These are phyloP conservation scores for Neopelma chrysocephalum DNA, from an alignment of 2,797 vertebrate genomes.

Conservation along the genomic window DNA sequence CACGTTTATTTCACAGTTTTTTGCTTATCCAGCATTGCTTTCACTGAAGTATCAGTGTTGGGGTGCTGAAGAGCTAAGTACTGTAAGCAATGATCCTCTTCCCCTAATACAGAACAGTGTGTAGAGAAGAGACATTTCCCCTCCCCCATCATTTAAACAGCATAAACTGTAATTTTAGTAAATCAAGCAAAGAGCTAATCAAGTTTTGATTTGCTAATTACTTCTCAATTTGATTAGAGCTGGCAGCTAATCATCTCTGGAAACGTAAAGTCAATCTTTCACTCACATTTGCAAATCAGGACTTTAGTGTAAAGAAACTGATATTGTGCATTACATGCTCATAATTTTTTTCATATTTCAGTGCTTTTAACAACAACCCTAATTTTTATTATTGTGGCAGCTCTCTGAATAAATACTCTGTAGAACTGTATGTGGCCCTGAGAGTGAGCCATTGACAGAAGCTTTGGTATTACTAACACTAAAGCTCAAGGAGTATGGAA, in stretches of 20 bases:
- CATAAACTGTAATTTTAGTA: slow-evolving; percentile 85
- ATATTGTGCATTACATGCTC: slow-evolving; percentile 37
- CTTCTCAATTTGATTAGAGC: slow-evolving; percentile 85
- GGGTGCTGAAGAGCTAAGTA: neutral
- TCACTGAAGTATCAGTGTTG: neutral
- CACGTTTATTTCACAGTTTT: neutral
- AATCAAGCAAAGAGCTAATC: slow-evolving; percentile 85
- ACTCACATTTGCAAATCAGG: slow-evolving; percentile 77
- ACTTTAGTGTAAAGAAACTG: slow-evolving; percentile 57
- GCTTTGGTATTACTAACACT: neutral
- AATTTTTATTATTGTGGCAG: slow-evolving; percentile 19
- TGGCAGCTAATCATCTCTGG: slow-evolving; percentile 82
- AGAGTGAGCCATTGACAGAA: neutral
- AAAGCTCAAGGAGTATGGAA: neutral
- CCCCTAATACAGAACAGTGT: neutral
- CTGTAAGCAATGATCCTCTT: neutral
- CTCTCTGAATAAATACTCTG: slow-evolving; percentile 15
- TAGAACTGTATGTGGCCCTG: neutral
- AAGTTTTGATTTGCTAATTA: slow-evolving; percentile 87
- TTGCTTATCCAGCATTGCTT: neutral
- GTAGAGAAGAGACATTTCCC: slow-evolving; percentile 65
- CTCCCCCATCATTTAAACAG: slow-evolving; percentile 82
- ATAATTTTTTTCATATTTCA: neutral
- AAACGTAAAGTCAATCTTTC: slow-evolving; percentile 82
- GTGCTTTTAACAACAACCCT: slow-evolving; percentile 43